Conservation (phyloP, 2,888 invertebrate species). For the Diogma glabrata region DNA sequence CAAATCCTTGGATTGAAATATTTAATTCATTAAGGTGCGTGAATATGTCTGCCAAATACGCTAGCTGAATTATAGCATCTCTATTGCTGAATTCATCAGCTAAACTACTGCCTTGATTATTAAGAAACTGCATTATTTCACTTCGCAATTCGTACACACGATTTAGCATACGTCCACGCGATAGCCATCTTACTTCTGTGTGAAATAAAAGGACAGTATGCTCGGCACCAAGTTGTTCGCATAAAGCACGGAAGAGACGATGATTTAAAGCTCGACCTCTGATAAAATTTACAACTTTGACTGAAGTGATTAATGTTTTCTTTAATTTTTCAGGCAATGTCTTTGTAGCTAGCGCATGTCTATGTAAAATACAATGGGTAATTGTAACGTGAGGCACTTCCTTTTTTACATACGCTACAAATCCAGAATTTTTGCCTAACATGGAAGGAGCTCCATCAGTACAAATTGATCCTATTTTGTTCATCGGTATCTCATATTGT, state of each 20-base stretch:
- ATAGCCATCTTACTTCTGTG: slow-evolving; percentile 7
- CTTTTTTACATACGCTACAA: not conserved
- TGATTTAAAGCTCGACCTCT: not conserved
- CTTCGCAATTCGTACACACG: too few species aligned
- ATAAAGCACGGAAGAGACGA: not conserved
- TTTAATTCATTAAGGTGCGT: too few species aligned
- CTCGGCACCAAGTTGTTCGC: not conserved
- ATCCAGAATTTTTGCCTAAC: not conserved
- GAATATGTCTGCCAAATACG: too few species aligned
- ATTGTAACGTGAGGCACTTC: not conserved
- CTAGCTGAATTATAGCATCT: too few species aligned
- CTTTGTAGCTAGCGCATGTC: slow-evolving; percentile 2
- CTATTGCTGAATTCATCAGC: too few species aligned
- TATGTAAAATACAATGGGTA: not conserved
- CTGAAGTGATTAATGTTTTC: not conserved
- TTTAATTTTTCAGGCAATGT: not conserved
- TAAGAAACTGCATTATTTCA: too few species aligned
- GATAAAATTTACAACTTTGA: slow-evolving; percentile 5
- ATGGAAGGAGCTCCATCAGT: slow-evolving; percentile 18
- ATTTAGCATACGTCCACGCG: slow-evolving; percentile 3
- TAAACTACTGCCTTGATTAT: too few species aligned
- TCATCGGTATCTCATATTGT: too few species aligned
- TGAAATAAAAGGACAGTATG: slow-evolving; percentile 7
- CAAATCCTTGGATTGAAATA: too few species aligned
- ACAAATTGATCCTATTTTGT: too few species aligned